Conservation (phyloP, 2,113 vertebrate genomes). For the Clarias magur region DNA sequence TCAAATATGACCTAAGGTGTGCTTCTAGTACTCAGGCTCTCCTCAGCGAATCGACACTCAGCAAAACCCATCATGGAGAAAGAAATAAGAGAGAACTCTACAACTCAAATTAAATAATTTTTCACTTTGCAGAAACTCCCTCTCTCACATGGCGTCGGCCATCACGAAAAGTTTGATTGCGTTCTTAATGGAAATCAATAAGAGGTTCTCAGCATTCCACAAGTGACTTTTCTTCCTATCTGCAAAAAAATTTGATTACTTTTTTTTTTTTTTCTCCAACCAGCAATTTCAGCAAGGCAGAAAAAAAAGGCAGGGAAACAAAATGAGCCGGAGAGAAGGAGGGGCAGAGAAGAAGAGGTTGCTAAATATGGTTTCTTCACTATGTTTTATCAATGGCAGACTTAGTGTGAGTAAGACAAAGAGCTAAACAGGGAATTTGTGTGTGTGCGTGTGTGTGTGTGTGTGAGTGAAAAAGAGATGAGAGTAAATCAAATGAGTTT, state of each 20-base stretch:
- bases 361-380: not conserved
- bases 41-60: constrained; percentile 1
- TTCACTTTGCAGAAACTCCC: constrained; percentile 58
- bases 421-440: constrained; percentile 7
- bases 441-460: not conserved
- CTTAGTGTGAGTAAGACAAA: not conserved
- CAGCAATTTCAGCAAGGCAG: constrained; percentile 37
- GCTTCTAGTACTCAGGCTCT: no score
- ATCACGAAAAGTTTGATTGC: constrained; percentile 74
- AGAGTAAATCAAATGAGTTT: constrained; percentile 41
- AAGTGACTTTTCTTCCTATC: constrained; percentile 70
- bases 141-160: constrained; percentile 50
- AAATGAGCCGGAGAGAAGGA: not conserved
- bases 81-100: constrained; percentile 56
- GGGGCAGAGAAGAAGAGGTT: not conserved
- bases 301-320: constrained; percentile 1
- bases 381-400: not conserved
- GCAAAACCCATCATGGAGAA: constrained; percentile 25
- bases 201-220: constrained; percentile 60
- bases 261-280: constrained; percentile 49
- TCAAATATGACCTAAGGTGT: not conserved
- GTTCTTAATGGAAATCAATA: constrained; percentile 81
- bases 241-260: constrained; percentile 71
- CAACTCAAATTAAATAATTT: constrained; percentile 66
- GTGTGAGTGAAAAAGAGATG: not conserved